Evolutionary conservation across 2,113 vertebrate species (phyloP), one percentile per base, ranked within the genome.

Genomic region (Scalopus aquaticus): DNA sequence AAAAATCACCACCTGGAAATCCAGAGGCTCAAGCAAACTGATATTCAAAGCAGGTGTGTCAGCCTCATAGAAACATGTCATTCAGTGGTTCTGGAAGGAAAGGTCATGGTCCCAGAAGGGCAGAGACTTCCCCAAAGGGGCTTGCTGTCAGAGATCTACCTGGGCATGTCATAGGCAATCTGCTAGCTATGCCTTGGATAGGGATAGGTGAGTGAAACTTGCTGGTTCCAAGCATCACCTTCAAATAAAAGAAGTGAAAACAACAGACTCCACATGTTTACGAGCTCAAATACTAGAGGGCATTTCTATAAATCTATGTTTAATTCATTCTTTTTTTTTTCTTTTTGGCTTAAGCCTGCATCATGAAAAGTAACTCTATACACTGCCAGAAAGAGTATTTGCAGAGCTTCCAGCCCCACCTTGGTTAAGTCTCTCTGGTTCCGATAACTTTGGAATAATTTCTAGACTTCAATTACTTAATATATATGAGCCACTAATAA

Each of bases 11-110:
- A 89, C 95, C 96, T 86, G 73, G 81, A 96, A 97, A 88, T 92
- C 92, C 86, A 96, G 76, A 91, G 22, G 82, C 80, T 64, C 3
- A 20, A 26, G 90, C 58, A 82, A 80, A 76, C 67, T 93, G 91
- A 91, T 95, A 94, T 83, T 91, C 79, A 91, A 93, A 97, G 88
- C 95, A 96, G 95, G 96, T 96, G 93, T 93, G 93, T n/a, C 17
- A 16, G 88, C 54, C 69, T 65, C 42, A 16, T 20, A 77, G 86
- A 4, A 79, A 51, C 20, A 13, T 51, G 54, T 54, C 64, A 26
- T 5, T 62, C 78, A 30, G 49, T 30, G 62, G 20, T 73, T 92
- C 90, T 92, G 88, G 58, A 86, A 86, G 78, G 64, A 9, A 92
- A 80, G 79, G 20, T n/a, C 72, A 76, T 32, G 67, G 82, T 87